Evolutionary conservation across 1,140 invertebrate species (phyloP).

Genomic region (Orchesella cincta): DNA sequence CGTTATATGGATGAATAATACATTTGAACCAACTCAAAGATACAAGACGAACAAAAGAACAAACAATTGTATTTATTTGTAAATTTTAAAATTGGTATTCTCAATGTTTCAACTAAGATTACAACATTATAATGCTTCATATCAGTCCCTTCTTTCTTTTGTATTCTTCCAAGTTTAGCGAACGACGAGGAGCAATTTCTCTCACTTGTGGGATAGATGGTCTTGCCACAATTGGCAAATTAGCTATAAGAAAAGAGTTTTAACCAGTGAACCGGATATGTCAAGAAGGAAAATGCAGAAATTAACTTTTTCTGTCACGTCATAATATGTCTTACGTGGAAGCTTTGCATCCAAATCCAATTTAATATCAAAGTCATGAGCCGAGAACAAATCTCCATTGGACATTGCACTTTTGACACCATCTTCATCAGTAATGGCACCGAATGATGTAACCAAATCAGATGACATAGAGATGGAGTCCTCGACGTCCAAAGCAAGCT

Average conservation of each 20-base stretch:
- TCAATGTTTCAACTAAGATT: neutral
- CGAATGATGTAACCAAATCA: conserved; percentile 27
- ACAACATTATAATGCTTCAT: conserved; percentile 58
- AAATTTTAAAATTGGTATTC: neutral
- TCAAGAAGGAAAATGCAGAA: too few relatives aligned
- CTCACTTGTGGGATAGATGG: conserved; percentile 62
- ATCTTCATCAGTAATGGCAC: conserved; percentile 39
- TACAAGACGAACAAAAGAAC: neutral
- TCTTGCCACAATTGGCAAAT: conserved; percentile 47
- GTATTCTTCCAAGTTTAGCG: conserved; percentile 93
- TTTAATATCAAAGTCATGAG: conserved; percentile 95
- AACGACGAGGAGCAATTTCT: conserved; percentile 79
- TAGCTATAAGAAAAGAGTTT: conserved; percentile 40
- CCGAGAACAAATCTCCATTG: conserved; percentile 77
- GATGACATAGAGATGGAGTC: too few relatives aligned
- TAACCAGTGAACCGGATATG: too few relatives aligned
- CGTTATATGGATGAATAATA: neutral
- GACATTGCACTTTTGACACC: conserved; percentile 53
- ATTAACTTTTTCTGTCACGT: conserved; percentile 20
- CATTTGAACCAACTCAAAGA: neutral
- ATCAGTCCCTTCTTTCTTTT: conserved; percentile 94
- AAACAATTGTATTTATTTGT: neutral
- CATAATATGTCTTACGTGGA: conserved; percentile 65
- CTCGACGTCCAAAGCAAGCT: conserved; percentile 25
- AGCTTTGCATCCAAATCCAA: conserved; percentile 86